phyloP scores from a whole-genome alignment of 2,797 vertebrate genomes.

The Anas capensis region DNA sequence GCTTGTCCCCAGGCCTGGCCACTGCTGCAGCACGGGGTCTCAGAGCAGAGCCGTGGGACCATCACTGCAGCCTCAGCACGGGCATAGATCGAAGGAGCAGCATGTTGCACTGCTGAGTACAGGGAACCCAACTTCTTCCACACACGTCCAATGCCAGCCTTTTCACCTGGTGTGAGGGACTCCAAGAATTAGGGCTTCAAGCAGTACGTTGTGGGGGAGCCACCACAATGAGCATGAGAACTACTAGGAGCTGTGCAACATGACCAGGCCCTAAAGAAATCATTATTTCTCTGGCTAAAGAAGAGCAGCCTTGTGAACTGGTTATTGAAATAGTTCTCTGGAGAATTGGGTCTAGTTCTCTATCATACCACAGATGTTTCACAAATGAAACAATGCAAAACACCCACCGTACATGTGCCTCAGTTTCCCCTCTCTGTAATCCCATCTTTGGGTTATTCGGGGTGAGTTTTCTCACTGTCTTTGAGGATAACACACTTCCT shows the following conservation, averaged over 20 bases:
- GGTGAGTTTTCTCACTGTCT: not conserved
- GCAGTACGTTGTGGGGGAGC: not conserved
- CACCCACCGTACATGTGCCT: not conserved
- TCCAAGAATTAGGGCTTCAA: not conserved
- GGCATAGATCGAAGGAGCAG: not conserved
- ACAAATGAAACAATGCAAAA: not conserved
- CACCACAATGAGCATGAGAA: not conserved
- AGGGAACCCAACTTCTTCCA: accelerated
- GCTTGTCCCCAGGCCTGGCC: not conserved
- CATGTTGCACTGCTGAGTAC: not conserved
- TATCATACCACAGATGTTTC: not conserved
- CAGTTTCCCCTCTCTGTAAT: not conserved
- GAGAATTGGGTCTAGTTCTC: not conserved
- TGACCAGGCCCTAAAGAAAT: not conserved
- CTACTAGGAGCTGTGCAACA: not conserved
- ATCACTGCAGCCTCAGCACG: not conserved
- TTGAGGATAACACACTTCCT: not conserved
- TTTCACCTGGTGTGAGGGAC: not conserved
- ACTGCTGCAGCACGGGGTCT: accelerated
- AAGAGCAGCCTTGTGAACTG: not conserved
- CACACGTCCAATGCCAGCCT: accelerated
- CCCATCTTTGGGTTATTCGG: not conserved
- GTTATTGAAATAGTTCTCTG: not conserved
- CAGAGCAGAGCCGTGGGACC: not conserved
- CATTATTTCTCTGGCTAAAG: not conserved